A percentile compares a stretch with the other conserved stretches of the same genome.
These are phyloP conservation scores for Brachionichthys hirsutus DNA, from an alignment of 2,113 vertebrate genomes.

Conservation along the genomic window DNA sequence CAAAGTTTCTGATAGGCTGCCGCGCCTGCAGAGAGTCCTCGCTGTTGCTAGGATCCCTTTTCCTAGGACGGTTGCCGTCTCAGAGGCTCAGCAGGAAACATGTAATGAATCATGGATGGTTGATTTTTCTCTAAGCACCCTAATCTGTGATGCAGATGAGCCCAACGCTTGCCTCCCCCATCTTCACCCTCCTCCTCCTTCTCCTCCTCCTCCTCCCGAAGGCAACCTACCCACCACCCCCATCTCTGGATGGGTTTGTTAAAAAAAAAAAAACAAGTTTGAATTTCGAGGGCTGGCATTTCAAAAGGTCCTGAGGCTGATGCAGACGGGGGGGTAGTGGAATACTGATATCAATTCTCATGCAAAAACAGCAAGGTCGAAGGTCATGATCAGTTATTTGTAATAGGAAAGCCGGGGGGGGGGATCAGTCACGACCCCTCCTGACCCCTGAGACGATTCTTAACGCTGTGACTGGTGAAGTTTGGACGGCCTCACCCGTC, in stretches of 20 bases:
- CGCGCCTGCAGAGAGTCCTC: constrained; percentile 44
- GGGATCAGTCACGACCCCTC: constrained; percentile 75
- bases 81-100: constrained; percentile 83
- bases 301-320: constrained; percentile 61
- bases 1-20: constrained; percentile 77
- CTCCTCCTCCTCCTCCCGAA: constrained; percentile 65
- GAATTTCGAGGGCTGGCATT: constrained; percentile 78
- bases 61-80: constrained; percentile 86
- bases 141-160: constrained; percentile 95
- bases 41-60: constrained; percentile 91
- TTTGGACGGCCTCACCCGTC: constrained; percentile 14
- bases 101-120: constrained; percentile 94
- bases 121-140: constrained; percentile 82
- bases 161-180: constrained; percentile 46
- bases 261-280: constrained; percentile 71
- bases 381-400: constrained; percentile 85
- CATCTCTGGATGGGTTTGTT: constrained; percentile 76
- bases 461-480: constrained; percentile 58
- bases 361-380: constrained; percentile 81
- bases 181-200: constrained; percentile 70
- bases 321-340: constrained; percentile 48
- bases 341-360: constrained; percentile 82
- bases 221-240: constrained; percentile 19
- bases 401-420: constrained; percentile 75
- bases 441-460: constrained; percentile 76